Base-by-base conservation (phyloP, 2,888 invertebrate genomes). In the Drosophila dives region DNA sequence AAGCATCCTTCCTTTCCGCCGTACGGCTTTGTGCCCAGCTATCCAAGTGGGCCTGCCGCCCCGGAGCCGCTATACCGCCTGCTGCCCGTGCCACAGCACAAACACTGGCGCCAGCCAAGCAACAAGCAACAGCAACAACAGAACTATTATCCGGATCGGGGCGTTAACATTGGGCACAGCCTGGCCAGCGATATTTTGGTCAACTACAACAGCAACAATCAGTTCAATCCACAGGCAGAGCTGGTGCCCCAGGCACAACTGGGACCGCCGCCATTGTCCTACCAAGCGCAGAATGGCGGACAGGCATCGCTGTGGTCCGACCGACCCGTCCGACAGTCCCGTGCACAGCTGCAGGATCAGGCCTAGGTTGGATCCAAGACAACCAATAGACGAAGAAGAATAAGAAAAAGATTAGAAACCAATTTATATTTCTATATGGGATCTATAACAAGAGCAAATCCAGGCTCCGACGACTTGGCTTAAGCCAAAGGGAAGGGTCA, bases 151-250 rank as follows among this genome's bases (percentile, higher is more conserved):
- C 92, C 96, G 51, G 94, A 95, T 68, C 94, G 95, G 58, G 96
- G 96, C 84, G 85, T 90, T 3, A 73, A 75, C 20, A 78, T 88
- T 2, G 85, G 85, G 4, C 85, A 86, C 38, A 86, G 86, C 32
- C 55, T 86, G 54, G 86, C 85, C 48, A 74, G 90, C 36, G 86
- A 87, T 33, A 95, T 95, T 1, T 92, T 95, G 55, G 92, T 91
- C 1, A 91, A 91, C 73, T 92, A 92, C 61, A 95, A 97, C 90
- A 95, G 95, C 0, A 95, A 96, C 76, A 95, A 95, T 81, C 96
- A 96, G 89, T 94, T 90, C 61, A 90, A 90, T 61, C 81, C 91
- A 8, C 91, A 91, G 75, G 91, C 91, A 36, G 91, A 92, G 40
- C 81, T 91, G 51, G 87, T 91, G 68, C 86, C 85, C 0, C 90